These are phyloP conservation scores for Crypturellus tataupa DNA, from an alignment of 2,797 vertebrate species.

Conservation along the genomic window DNA sequence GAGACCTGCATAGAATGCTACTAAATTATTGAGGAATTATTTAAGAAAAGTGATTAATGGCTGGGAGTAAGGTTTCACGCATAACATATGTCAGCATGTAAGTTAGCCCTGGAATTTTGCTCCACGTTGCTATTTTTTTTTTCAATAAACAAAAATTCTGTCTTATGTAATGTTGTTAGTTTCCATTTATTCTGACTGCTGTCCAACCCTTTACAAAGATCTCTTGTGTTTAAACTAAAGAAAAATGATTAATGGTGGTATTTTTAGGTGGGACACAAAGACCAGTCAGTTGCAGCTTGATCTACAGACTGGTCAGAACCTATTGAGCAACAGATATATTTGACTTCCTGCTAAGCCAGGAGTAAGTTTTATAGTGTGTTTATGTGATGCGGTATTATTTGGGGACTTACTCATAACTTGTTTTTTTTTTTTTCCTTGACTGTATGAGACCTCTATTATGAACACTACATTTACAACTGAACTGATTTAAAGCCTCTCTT, in stretches of 20 bases:
- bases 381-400: not conserved
- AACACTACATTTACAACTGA: not conserved
- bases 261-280: not conserved
- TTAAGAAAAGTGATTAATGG: not conserved
- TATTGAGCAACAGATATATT: not conserved
- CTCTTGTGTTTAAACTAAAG: not conserved
- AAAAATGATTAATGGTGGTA: not conserved
- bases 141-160: not conserved
- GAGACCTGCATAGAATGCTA: not conserved
- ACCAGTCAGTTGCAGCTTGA: not conserved
- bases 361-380: not conserved
- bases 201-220: not conserved
- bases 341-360: not conserved
- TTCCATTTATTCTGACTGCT: not conserved
- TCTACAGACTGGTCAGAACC: not conserved
- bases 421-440: not conserved
- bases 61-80: not conserved
- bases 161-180: not conserved
- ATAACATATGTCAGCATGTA: not conserved
- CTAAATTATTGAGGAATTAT: not conserved
- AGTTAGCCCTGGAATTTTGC: not conserved
- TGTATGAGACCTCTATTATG: not conserved
- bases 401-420: not conserved
- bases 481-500: not conserved
- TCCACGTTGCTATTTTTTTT: not conserved